Evolutionary conservation across 2,888 invertebrate genomes (phyloP), one percentile per base, ranked within the genome.

Genomic region (Ischnura elegans): DNA sequence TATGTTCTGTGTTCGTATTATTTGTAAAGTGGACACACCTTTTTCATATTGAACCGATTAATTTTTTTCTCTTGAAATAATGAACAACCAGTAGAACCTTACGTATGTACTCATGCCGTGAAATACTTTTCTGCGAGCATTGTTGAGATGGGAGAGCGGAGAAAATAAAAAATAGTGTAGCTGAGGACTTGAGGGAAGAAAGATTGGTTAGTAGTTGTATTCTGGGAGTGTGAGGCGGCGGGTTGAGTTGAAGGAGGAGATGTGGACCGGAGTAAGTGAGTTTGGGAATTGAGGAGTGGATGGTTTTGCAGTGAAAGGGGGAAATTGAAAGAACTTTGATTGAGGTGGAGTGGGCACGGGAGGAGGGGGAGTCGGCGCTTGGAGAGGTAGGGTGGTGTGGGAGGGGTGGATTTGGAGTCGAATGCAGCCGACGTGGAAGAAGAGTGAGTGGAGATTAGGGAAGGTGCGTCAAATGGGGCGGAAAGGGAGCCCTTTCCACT

Each of bases 391-490:
- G 13, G 76, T n/a, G n/a, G 13, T 76, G 19, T n/a, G 76, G 76
- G 76, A 36, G 19, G 36, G 76, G n/a, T n/a, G 21, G n/a, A n/a
- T n/a, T n/a, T n/a, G n/a, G n/a, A n/a, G n/a, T n/a, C n/a, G n/a
- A n/a, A n/a, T n/a, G n/a, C n/a, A 6, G 86, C n/a, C n/a, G 25
- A 86, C 19, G 86, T 43, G 36, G 36, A 29, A 10, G 76, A 76
- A 21, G 51, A 47, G 47, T n/a, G 51, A 51, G 51, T 51, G 29
- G 87, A 29, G 87, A 87, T 87, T 87, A 55, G 87, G 55, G 45
- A 86, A 86, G 86, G 86, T 86, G 87, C 36, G 87, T 87, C 36
- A 87, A 87, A 87, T 87, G 87, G 87, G 42, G 55, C n/a, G 87
- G 87, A 87, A 51, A 87, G 87, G 87, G 87, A 19, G 51, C 87